Conservation (phyloP, 2,797 vertebrate genomes). For the Sebastes matsubarae region DNA sequence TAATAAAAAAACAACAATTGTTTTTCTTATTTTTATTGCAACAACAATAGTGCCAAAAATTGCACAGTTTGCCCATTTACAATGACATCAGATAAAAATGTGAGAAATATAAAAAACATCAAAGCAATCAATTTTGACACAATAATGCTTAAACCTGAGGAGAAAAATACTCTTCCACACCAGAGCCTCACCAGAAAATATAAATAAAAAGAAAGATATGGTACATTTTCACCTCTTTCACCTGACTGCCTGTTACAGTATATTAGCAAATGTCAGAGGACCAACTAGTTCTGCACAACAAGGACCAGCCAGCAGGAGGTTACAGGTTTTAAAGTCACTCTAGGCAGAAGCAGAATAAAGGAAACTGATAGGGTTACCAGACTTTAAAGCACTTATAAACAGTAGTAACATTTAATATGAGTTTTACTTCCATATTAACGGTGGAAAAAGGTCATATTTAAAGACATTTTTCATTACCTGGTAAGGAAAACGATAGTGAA, state of each 20-base stretch:
- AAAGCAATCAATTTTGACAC: constrained; percentile 64
- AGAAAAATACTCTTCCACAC: constrained; percentile 55
- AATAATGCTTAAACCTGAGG: constrained; percentile 79
- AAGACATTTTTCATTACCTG: background rate
- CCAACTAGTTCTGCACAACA: constrained; percentile 37
- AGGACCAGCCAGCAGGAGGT: constrained; percentile 47
- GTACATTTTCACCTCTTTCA: background rate
- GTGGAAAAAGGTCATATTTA: background rate
- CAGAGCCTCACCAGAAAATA: constrained; percentile 22
- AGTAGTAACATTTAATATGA: constrained; percentile 25
- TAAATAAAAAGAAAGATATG: background rate
- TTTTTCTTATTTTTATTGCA: constrained; percentile 73
- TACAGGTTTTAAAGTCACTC: constrained; percentile 48
- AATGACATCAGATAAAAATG: constrained; percentile 72
- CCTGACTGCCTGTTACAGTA: background rate
- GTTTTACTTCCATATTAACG: constrained; percentile 15
- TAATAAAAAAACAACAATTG: background rate
- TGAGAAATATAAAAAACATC: constrained; percentile 69
- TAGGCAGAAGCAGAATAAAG: constrained; percentile 46
- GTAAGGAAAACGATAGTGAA: background rate
- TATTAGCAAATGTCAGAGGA: constrained; percentile 12
- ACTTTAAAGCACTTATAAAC: constrained; percentile 56
- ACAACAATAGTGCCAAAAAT: constrained; percentile 76
- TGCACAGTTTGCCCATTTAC: constrained; percentile 68
- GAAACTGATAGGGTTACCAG: constrained; percentile 14